Base-by-base conservation (phyloP, 2,797 vertebrate species). In the Parambassis ranga region DNA sequence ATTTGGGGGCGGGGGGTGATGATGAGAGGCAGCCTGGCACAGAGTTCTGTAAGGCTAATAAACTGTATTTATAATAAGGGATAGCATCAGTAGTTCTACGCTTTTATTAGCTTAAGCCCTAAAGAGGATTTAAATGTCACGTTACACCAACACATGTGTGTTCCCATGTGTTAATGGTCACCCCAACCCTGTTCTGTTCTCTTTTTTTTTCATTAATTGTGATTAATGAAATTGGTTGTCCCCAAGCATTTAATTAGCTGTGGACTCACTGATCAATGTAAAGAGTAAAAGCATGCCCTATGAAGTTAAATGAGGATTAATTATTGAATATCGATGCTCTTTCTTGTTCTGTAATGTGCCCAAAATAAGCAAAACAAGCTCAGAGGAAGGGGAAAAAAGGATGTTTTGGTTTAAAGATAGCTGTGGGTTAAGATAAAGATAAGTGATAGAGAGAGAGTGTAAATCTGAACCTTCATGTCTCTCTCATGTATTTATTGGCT, bases 251-350 rank as follows among this genome's bases (percentile, higher is more conserved):
- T 78, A 85, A 87, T 90, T 89, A 90, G 75, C 57, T 70, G 65
- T 67, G 66, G 77, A 78, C 81, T 78, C 63, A 81, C 79, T 76
- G 77, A 77, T 77, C 69, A 86, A 83, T 85, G 81, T 65, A 66
- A 77, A 79, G 58, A 73, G 79, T 86, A 76, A 83, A 86, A 78
- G 68, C 72, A 67, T 75, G 73, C 31, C 51, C 66, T 63, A 73
- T 84, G 69, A 88, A 87, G 83, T 88, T 83, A 91, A 91, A 90
- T 69, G 71, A 81, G 80, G 75, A 89, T 92, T 90, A 86, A 88
- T 90, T 83, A 87, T 89, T 91, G 84, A 89, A 82, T 68, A 80
- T 62, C 69, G 59, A 66, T 81, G 65, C 62, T 76, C 28, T 57
- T 37, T 60, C 33, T 80, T 85, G 53, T 66, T 78, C 64, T 73